phyloP scores from a whole-genome alignment of 2,113 vertebrate species.

The Myotis lucifugus region DNA sequence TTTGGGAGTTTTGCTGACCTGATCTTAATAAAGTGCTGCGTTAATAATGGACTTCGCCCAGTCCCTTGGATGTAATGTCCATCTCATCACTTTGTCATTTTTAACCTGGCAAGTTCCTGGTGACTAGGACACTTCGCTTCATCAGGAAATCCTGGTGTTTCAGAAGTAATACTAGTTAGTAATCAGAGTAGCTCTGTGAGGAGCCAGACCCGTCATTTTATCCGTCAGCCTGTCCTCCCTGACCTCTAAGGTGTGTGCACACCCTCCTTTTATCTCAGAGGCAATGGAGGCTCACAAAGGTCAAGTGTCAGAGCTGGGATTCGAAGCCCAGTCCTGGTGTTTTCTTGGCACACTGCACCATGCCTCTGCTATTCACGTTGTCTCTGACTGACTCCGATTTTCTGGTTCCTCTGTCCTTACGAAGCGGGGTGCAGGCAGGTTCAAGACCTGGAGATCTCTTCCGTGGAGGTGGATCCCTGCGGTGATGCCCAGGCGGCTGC shows the following conservation, averaged over 20 bases:
- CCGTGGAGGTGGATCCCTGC: conserved; percentile 95
- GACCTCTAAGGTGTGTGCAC: background rate
- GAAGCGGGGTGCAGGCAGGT: conserved; percentile 92
- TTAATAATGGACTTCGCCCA: conserved; percentile 33
- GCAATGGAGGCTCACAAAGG: background rate
- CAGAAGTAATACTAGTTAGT: background rate
- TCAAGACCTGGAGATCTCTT: conserved; percentile 92
- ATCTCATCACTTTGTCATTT: background rate
- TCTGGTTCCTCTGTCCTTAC: conserved; percentile 45
- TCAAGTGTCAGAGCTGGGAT: background rate
- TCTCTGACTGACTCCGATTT: background rate
- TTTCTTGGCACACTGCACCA: background rate
- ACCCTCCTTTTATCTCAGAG: background rate
- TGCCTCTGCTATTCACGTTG: rapidly evolving
- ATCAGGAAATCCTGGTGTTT: background rate
- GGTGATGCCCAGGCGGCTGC: conserved; percentile 95
- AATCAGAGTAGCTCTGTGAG: background rate
- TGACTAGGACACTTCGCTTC: background rate
- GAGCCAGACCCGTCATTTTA: too few species aligned
- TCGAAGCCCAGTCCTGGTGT: background rate
- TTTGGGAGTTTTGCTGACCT: conserved; percentile 15
- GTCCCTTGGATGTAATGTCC: background rate
- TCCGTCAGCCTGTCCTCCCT: background rate
- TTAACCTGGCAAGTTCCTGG: background rate
- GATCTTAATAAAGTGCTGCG: background rate